Base-by-base conservation (phyloP, 2,888 invertebrate species). In the Cheilosia vernalis region DNA sequence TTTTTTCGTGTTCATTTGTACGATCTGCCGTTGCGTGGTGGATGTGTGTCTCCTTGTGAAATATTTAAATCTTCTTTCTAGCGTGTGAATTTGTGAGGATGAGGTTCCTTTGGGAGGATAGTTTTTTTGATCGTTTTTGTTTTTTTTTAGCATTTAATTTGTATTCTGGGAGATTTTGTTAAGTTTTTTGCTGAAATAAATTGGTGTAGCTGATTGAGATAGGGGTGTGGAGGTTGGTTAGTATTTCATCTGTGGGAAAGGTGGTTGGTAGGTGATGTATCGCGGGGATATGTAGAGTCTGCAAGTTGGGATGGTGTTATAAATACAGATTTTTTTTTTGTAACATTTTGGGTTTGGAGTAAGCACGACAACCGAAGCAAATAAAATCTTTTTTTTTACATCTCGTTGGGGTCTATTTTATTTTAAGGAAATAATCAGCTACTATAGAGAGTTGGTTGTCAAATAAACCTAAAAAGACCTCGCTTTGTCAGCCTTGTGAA, bases 31-130 rank as follows among this genome's bases (percentile, higher is more conserved):
- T 42, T 63, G 47, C 37, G 49, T 40, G 47, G 37, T 67, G 76
- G 58, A 60, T 77, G 77, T 49, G 53, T 49, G 60, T 58, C 24
- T 58, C 33, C 19, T 66, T 61, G 56, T 70, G 64, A 44, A 49
- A 72, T 77, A 82, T 82, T 82, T 66, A 55, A 77, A 77, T 77
- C 66, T 66, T 55, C 13, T 55, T 77, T 55, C 40, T 63, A 82
- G 82, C 82, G 82, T 82, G 82, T 82, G 81, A 82, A 82, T 44
- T 60, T 70, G 58, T 69, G 30, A 69, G 64, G 63, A 81, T 74
- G 47, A 40, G 27, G 53, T 53, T 63, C 73, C 63, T 73, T 63
- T 42, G n/a, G 55, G 33, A 55, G 19, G 37, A 58, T 58, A 30
- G 5, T 19, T 56, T 56, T 56, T 58, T 58, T 61, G 17, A 27